These are phyloP conservation scores for Drosophila phalerata DNA, from an alignment of 2,888 invertebrate genomes.

Conservation along the genomic window DNA sequence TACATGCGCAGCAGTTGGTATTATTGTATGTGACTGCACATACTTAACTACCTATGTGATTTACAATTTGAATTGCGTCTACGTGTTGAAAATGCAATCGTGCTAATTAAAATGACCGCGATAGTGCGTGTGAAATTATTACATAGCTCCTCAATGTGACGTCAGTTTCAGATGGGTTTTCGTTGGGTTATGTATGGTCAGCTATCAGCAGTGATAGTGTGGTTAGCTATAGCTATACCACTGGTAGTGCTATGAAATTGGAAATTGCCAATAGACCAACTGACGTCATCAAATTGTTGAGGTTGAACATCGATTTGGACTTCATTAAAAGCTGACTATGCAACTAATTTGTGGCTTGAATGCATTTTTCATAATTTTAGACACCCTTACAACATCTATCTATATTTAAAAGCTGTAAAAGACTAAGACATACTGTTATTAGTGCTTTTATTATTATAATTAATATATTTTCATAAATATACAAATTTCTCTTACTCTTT, in stretches of 20 bases:
- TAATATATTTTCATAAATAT: too few species aligned
- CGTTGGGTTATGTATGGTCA: neutral
- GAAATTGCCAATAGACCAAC: conserved; percentile 4
- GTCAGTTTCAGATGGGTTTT: neutral
- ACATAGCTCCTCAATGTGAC: conserved; percentile 35
- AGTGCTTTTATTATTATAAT: too few species aligned
- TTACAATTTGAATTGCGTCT: conserved; percentile 70
- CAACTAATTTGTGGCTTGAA: conserved; percentile 4
- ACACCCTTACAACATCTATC: neutral
- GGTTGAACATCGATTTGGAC: conserved; percentile 14
- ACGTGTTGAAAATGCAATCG: conserved; percentile 77
- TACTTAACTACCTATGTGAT: conserved; percentile 66
- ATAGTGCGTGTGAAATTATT: conserved; percentile 75
- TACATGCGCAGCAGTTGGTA: conserved; percentile 19
- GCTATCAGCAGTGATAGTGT: conserved; percentile 23
- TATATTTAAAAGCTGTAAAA: too few species aligned
- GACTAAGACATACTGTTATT: neutral
- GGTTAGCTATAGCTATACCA: neutral
- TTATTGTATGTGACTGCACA: conserved; percentile 36
- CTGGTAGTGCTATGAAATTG: neutral
- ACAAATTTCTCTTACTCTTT: neutral
- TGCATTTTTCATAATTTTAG: neutral
- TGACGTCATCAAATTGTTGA: conserved; percentile 22
- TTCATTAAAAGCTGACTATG: conserved; percentile 14
- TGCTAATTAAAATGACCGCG: conserved; percentile 79